Evolutionary conservation across 1,140 invertebrate species (phyloP).

Genomic region (Plutomurus gul): DNA sequence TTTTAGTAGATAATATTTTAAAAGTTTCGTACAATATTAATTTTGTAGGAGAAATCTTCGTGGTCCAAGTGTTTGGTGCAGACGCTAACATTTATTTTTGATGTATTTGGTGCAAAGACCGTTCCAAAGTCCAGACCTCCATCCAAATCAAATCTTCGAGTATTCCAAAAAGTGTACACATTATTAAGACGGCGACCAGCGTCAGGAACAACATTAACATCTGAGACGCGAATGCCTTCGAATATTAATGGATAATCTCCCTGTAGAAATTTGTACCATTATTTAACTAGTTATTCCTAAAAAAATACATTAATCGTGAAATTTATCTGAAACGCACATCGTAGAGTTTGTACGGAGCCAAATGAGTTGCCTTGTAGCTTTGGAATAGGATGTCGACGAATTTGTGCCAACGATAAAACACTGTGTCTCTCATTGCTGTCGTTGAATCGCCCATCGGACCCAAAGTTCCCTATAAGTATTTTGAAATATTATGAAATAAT

Average conservation of each 20-base stretch:
- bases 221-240: neutral
- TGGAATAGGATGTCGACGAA: slow-evolving; percentile 60
- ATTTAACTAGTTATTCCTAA: neutral
- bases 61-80: slow-evolving; percentile 36
- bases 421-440: slow-evolving; percentile 69
- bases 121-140: slow-evolving; percentile 10
- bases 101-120: too few relatives aligned
- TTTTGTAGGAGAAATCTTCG: neutral
- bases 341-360: slow-evolving; percentile 56
- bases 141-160: neutral
- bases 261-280: neutral
- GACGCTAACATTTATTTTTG: neutral
- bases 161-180: neutral
- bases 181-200: neutral
- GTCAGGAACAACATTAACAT: neutral
- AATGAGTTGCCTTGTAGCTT: slow-evolving; percentile 57
- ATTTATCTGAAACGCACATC: slow-evolving; percentile 59
- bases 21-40: neutral
- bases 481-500: neutral
- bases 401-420: slow-evolving; percentile 60
- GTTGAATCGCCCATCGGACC: slow-evolving; percentile 67
- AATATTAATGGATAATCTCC: neutral
- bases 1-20: neutral
- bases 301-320: neutral
- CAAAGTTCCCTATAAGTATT: slow-evolving; percentile 42